These are phyloP conservation scores for Anadara kagoshimensis DNA, from an alignment of 1,140 invertebrate genomes.

Conservation along the genomic window DNA sequence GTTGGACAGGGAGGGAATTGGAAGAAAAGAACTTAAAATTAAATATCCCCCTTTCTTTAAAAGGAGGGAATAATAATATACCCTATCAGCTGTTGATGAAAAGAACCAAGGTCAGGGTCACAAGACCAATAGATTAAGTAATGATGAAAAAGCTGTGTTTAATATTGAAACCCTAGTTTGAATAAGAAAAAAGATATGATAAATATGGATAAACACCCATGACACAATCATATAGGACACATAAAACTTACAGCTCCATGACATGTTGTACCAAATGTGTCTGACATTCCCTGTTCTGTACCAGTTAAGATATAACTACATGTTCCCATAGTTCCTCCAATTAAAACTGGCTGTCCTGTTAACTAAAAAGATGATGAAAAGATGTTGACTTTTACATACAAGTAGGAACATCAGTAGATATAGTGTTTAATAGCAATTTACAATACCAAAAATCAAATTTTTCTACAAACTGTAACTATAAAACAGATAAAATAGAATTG, in stretches of 20 bases:
- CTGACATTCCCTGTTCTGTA: slow-evolving; percentile 96
- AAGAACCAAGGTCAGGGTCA: too few relatives aligned
- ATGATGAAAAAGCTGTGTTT: too few relatives aligned
- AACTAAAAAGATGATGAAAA: slow-evolving; percentile 77
- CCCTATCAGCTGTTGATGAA: too few relatives aligned
- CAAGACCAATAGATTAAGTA: too few relatives aligned
- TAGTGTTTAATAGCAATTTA: not conserved
- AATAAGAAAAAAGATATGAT: too few relatives aligned
- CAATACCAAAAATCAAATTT: not conserved
- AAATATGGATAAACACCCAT: too few relatives aligned
- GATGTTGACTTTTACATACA: too few relatives aligned
- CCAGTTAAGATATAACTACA: slow-evolving; percentile 99
- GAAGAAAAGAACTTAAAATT: too few relatives aligned
- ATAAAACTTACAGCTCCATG: slow-evolving; percentile 93
- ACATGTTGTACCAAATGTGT: slow-evolving; percentile 99
- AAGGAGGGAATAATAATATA: too few relatives aligned
- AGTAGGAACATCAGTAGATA: not conserved
- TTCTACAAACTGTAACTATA: not conserved
- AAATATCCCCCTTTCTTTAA: too few relatives aligned
- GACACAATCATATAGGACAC: not conserved
- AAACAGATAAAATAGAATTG: not conserved
- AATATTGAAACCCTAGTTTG: too few relatives aligned
- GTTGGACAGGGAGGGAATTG: too few relatives aligned
- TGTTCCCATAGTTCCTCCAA: slow-evolving; percentile 99
- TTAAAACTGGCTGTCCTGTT: slow-evolving; percentile 98